Evolutionary conservation across 2,113 vertebrate genomes (phyloP).

Genomic region (Pseudopodoces humilis): DNA sequence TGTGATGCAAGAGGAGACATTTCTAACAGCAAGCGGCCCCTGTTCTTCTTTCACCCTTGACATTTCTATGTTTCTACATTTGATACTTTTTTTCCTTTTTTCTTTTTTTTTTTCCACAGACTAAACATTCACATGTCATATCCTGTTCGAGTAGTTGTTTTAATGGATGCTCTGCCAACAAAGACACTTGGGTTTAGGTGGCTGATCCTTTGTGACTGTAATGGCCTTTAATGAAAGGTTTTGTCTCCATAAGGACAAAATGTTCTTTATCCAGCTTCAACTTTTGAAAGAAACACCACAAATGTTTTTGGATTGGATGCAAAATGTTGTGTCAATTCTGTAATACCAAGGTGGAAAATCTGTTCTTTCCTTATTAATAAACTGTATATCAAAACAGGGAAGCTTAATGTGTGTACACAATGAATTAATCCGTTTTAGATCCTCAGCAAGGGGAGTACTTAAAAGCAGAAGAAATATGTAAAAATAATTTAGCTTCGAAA

Average conservation of each 20-base stretch:
- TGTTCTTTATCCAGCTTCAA: slow-evolving; percentile 41
- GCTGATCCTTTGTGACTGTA: not conserved
- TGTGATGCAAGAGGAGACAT: not conserved
- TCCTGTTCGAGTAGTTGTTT: not conserved
- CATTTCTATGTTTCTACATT: not conserved
- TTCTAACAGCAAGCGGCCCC: not conserved
- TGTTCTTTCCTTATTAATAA: slow-evolving; percentile 40
- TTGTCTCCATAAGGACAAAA: not conserved
- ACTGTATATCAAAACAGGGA: not conserved
- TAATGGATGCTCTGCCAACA: not conserved
- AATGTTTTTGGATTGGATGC: slow-evolving; percentile 20
- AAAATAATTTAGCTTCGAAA: not conserved
- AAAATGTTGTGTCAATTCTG: slow-evolving; percentile 21
- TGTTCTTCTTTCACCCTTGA: not conserved
- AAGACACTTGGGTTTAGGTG: slow-evolving; percentile 8
- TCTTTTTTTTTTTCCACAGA: not conserved
- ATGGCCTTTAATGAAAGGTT: not conserved
- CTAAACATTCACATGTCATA: not conserved
- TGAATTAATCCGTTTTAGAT: not conserved
- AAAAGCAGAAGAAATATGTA: not conserved
- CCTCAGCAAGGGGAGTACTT: not conserved
- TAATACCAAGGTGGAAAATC: slow-evolving; percentile 30
- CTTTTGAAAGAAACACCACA: slow-evolving; percentile 39
- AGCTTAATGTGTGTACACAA: not conserved
- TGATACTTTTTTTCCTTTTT: not conserved